Base-by-base conservation (phyloP, 2,888 invertebrate species). In the Hydroisotoma schaefferi region DNA sequence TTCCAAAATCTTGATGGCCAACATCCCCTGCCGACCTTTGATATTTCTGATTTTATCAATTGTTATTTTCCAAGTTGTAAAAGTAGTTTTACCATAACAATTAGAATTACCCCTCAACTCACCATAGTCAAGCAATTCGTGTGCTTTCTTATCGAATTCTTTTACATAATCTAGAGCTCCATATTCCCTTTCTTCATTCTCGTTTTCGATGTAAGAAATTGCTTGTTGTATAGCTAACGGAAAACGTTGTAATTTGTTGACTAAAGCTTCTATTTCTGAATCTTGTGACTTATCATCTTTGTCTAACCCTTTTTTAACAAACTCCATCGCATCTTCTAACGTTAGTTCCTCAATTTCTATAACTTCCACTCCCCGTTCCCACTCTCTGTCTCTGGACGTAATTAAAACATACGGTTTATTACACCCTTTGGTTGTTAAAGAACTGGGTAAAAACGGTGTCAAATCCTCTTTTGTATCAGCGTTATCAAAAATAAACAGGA, bases 401-500 rank as follows among this genome's bases (percentile, higher is more conserved):
- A 51, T 33, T 20, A 51, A 12, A 18, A 51, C n/a, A 29, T 12
- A 6, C 6, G 20, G 23, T 2, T 22, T 5, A 10, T 12, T 5
- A 2, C 22, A 2, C 8, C 2, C n/a, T n/a, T n/a, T n/a, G n/a
- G n/a, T n/a, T n/a, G n/a, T n/a, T n/a, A n/a, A 4, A 51, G 15
- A 2, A 2, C 5, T 28, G 20, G 29, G 29, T 1, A 29, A n/a
- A 29, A 25, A 51, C 8, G 15, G 20, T 4, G 6, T 18, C 22
- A 51, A 22, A 2, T 23, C 18, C 8, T 2, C 5, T 1, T 15
- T 20, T 2, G 15, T n/a, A 8, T 29, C 51, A 12, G 33, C 51
- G 18, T 51, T 51, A 5, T 28, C 51, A 51, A 51, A 51, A 6
- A 51, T 37, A 20, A 51, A 51, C n/a, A n/a, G n/a, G n/a, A n/a